phyloP scores from a whole-genome alignment of 1,140 invertebrate species.

The Trachymyrmex septentrionalis region DNA sequence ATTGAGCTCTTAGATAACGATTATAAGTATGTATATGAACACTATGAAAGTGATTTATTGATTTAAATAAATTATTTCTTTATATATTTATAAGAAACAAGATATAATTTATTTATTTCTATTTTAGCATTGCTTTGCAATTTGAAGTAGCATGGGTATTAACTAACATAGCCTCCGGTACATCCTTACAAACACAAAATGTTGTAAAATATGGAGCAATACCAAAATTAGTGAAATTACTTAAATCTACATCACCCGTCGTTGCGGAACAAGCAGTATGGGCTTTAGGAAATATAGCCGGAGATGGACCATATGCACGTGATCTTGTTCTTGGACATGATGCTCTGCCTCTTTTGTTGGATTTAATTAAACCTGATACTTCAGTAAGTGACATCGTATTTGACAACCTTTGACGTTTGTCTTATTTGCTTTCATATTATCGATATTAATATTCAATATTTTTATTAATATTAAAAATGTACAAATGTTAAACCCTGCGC shows the following conservation, averaged over 20 bases:
- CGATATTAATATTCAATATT: not conserved
- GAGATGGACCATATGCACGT: slow-evolving; percentile 92
- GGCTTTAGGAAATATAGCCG: slow-evolving; percentile 99
- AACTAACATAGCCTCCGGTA: slow-evolving; percentile 99
- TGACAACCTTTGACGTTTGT: slow-evolving; percentile 3
- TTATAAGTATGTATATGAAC: slow-evolving; percentile 88
- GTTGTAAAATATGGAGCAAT: slow-evolving; percentile 96
- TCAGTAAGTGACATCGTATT: slow-evolving; percentile 82
- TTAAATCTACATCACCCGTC: slow-evolving; percentile 91
- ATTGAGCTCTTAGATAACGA: slow-evolving; percentile 91
- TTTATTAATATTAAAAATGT: not conserved
- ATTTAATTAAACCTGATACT: slow-evolving; percentile 89
- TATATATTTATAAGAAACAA: not conserved
- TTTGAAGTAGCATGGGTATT: slow-evolving; percentile 99
- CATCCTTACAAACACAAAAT: slow-evolving; percentile 94
- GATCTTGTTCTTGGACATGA: slow-evolving; percentile 91
- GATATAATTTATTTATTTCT: slow-evolving; percentile 33
- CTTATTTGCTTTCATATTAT: not conserved
- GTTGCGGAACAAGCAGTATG: slow-evolving; percentile 99
- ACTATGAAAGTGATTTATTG: not conserved
- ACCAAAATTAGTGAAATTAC: slow-evolving; percentile 92
- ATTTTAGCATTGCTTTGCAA: slow-evolving; percentile 93
- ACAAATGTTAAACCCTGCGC: no score
- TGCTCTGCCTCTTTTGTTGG: slow-evolving; percentile 90
- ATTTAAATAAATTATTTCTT: not conserved